Evolutionary conservation across 1,140 invertebrate genomes (phyloP).

Genomic region (Probaryconus sp.): DNA sequence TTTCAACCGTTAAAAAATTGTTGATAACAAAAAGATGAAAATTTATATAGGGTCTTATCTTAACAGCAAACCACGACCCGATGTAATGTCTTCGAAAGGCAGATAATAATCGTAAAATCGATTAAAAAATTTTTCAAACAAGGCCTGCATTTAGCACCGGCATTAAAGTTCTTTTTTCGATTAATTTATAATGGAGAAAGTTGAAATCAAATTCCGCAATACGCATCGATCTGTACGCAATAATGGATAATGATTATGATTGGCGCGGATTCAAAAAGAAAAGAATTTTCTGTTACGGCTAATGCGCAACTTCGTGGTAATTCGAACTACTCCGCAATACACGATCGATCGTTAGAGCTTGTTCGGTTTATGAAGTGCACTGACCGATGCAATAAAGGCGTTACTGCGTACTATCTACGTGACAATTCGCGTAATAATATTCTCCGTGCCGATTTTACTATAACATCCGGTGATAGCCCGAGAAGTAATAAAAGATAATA

Average conservation of each 20-base stretch:
- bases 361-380: constrained; percentile 29
- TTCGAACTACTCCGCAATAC: constrained; percentile 27
- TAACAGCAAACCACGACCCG: too few relatives aligned
- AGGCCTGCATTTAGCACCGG: too few relatives aligned
- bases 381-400: constrained; percentile 51
- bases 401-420: constrained; percentile 35
- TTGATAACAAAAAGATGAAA: too few relatives aligned
- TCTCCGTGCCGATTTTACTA: constrained; percentile 43
- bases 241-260: constrained; percentile 51
- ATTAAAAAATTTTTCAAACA: too few relatives aligned
- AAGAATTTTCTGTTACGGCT: constrained; percentile 30
- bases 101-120: too few relatives aligned
- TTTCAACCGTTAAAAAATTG: too few relatives aligned
- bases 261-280: constrained; percentile 19
- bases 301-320: constrained; percentile 37
- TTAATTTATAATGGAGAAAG: too few relatives aligned
- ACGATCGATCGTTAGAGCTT: constrained; percentile 50
- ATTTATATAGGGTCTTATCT: too few relatives aligned
- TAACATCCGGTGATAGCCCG: constrained; percentile 34
- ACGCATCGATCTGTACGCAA: constrained; percentile 33
- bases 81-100: too few relatives aligned
- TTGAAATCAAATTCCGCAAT: constrained; percentile 23
- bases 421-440: constrained; percentile 53
- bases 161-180: too few relatives aligned
- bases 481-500: constrained; percentile 52